These are phyloP conservation scores for Balearica regulorum DNA, from an alignment of 2,797 vertebrate genomes.

Conservation along the genomic window DNA sequence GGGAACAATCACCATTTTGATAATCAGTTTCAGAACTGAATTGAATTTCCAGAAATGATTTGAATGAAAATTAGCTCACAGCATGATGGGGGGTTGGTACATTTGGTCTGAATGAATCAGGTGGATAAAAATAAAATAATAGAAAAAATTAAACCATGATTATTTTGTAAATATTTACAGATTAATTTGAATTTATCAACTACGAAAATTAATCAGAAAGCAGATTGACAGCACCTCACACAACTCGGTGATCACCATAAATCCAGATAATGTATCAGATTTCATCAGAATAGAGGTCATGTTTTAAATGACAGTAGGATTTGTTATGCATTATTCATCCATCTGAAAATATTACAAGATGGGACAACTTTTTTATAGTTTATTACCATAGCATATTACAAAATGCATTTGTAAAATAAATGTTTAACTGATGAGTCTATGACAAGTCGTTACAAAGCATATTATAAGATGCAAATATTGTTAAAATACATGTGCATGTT, in stretches of 20 bases:
- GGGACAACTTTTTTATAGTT: conserved; percentile 54
- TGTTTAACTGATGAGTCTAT: conserved; percentile 55
- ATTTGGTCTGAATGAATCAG: neutral
- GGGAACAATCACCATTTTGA: conserved; percentile 18
- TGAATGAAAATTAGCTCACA: conserved; percentile 24
- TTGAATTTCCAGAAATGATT: conserved; percentile 30
- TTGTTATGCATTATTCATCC: conserved; percentile 50
- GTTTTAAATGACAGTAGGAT: conserved; percentile 53
- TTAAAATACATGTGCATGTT: conserved; percentile 73
- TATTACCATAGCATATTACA: conserved; percentile 61
- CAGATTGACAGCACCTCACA: neutral
- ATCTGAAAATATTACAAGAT: conserved; percentile 62
- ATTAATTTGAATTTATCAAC: conserved; percentile 38
- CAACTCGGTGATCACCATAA: conserved; percentile 17
- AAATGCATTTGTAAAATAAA: conserved; percentile 68
- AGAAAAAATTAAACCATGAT: neutral
- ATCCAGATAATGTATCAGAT: conserved; percentile 47
- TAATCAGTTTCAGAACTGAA: conserved; percentile 39
- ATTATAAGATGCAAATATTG: conserved; percentile 75
- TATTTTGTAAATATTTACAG: conserved; percentile 61
- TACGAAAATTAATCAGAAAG: conserved; percentile 42
- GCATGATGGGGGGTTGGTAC: neutral
- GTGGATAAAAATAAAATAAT: neutral
- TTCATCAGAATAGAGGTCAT: conserved; percentile 54
- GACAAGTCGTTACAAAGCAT: conserved; percentile 64